These are phyloP conservation scores for Bergia puertoricense DNA, from an alignment of 92 coral and sea anemone genomes.

Conservation along the genomic window DNA sequence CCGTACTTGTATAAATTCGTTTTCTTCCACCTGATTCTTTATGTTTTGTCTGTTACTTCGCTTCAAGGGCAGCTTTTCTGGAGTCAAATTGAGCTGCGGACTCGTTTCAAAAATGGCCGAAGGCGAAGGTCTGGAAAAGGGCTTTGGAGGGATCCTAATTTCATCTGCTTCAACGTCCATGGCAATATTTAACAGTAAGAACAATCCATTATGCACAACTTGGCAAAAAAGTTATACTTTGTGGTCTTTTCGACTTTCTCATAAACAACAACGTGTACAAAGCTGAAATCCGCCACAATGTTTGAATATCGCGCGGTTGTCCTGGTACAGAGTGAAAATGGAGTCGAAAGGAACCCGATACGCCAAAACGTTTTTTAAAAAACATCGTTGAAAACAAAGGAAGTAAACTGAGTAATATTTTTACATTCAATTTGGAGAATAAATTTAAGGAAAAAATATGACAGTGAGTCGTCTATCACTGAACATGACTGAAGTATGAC, in stretches of 20 bases:
- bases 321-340: not conserved
- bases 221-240: not conserved
- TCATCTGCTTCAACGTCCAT: constrained; percentile 61
- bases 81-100: constrained; percentile 78
- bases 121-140: constrained; percentile 48
- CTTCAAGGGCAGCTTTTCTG: constrained; percentile 66
- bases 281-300: constrained; percentile 3
- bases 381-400: too few relatives aligned
- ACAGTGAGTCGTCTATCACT: too few relatives aligned
- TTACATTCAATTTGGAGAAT: too few relatives aligned
- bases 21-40: not conserved
- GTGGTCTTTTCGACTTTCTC: not conserved
- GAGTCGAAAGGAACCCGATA: not conserved
- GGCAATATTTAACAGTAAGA: not conserved
- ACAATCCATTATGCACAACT: not conserved
- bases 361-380: too few relatives aligned
- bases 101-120: constrained; percentile 54
- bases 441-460: too few relatives aligned
- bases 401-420: too few relatives aligned
- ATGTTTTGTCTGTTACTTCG: constrained; percentile 21
- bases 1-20: not conserved
- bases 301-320: constrained; percentile 41
- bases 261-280: not conserved
- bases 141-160: constrained; percentile 71
- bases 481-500: too few relatives aligned